phyloP scores from a whole-genome alignment of 37 sponge, comb jelly and placozoan species.

The Agelas oroides region DNA sequence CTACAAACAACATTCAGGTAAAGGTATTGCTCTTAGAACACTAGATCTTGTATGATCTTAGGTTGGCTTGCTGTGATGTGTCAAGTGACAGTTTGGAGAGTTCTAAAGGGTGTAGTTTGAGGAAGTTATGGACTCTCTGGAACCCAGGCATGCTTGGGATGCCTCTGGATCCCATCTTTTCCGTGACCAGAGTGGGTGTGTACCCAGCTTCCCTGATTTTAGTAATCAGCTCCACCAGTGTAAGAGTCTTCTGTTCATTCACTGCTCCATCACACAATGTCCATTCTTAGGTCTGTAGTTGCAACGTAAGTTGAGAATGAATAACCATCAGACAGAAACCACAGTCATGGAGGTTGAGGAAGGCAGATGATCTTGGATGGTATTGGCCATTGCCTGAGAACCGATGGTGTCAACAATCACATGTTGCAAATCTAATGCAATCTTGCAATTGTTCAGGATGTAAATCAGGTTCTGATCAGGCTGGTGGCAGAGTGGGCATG shows the following conservation, averaged over 20 bases:
- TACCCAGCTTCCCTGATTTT: too few species aligned
- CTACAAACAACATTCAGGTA: too few species aligned
- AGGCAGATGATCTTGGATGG: slow-evolving; percentile 17
- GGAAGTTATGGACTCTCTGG: too few species aligned
- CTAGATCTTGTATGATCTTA: too few species aligned
- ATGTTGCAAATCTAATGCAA: background rate
- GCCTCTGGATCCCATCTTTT: too few species aligned
- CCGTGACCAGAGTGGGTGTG: too few species aligned
- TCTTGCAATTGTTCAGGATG: slow-evolving; percentile 4
- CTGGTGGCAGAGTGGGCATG: background rate
- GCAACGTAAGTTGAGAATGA: background rate
- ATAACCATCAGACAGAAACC: background rate
- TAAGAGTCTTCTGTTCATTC: background rate
- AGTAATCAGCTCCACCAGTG: background rate
- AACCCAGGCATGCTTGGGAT: too few species aligned
- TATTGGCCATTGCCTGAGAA: background rate
- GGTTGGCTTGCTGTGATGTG: too few species aligned
- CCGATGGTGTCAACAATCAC: background rate
- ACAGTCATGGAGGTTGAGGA: background rate
- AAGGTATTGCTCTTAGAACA: too few species aligned
- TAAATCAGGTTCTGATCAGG: background rate
- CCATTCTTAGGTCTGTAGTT: background rate
- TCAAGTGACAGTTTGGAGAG: too few species aligned
- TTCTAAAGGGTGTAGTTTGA: too few species aligned
- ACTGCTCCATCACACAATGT: slow-evolving; percentile 17